Evolutionary conservation across 1,140 invertebrate species (phyloP), one percentile per base, ranked within the genome.

Genomic region (Drosophila punjabiensis): DNA sequence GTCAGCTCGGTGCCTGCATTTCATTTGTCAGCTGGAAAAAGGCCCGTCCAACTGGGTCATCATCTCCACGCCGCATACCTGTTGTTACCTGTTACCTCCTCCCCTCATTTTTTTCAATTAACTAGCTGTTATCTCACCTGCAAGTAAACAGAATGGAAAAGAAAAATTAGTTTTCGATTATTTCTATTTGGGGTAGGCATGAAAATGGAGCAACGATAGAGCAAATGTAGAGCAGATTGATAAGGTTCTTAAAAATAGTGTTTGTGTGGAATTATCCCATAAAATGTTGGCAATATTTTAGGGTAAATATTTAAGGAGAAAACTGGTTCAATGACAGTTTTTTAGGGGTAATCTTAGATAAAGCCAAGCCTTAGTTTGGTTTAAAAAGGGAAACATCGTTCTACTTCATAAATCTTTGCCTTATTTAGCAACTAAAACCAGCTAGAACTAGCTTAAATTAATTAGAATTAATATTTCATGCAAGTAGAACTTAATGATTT

Each of bases 21-120:
- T 84, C 77, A 85, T 78, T 85, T 77, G 73, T 81, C 82, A 84
- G 82, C 33, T 65, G 48, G 45, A 14, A 61, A 64, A 67, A 71
- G 33, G 73, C 43, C 50, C 63, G 73, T 77, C 76, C 73, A 77
- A 77, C 73, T 77, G 75, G 75, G 75, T 77, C 75, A 69, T 69
- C 66, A 76, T 76, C 69, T 45, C 56, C 45, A 14, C 50, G 39
- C 14, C 47, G 30, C 53, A 73, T 73, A 48, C 67, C 67, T 70
- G 47, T 43, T 58, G 24, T 37, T 24, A 24, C 24, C 24, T 28
- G 18, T 47, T 65, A 55, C 62, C 63, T 62, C 43, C 37, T 39
- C 14, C 20, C 39, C 4, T 43, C 41, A 7, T 10, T 7, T 24
- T 56, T 60, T 74, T 71, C 70, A 74, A 71, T 74, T 71, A 74